Evolutionary conservation across 2,797 vertebrate species (phyloP).

Genomic region (Tenualosa thibaudeaui): DNA sequence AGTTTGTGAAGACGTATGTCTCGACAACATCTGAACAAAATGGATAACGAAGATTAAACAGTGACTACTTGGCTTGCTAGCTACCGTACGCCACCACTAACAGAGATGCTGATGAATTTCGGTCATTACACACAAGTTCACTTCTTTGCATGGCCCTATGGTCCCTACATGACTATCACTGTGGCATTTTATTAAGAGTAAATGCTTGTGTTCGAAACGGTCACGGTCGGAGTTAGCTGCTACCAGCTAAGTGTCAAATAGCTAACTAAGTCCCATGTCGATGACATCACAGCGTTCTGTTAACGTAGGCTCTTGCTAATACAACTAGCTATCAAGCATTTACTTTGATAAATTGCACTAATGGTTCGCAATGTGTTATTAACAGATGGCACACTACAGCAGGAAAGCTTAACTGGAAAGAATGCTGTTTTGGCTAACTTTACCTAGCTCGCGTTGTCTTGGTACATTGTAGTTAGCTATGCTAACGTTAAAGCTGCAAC

Average conservation of each 20-base stretch:
- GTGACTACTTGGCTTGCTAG: no score
- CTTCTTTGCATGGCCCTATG: neutral
- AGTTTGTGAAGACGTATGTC: no score
- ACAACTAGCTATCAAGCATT: neutral
- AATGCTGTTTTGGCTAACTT: neutral
- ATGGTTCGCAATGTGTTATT: neutral
- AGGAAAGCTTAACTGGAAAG: neutral
- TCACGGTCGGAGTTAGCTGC: no score
- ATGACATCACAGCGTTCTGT: constrained; percentile 17
- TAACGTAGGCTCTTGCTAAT: neutral
- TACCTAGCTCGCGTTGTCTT: neutral
- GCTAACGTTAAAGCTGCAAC: constrained; percentile 29
- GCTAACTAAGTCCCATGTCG: neutral
- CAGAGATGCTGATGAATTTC: no score
- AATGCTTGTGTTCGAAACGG: neutral
- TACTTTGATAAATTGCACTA: neutral
- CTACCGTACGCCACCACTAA: no score
- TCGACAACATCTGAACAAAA: no score
- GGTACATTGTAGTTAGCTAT: neutral
- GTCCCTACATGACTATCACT: no score
- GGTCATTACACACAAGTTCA: neutral
- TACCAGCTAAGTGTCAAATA: neutral
- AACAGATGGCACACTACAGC: neutral
- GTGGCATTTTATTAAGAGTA: neutral
- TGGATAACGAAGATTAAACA: no score